These are phyloP conservation scores for Catostomus latipinnis DNA, from an alignment of 2,797 vertebrate species.

Conservation along the genomic window DNA sequence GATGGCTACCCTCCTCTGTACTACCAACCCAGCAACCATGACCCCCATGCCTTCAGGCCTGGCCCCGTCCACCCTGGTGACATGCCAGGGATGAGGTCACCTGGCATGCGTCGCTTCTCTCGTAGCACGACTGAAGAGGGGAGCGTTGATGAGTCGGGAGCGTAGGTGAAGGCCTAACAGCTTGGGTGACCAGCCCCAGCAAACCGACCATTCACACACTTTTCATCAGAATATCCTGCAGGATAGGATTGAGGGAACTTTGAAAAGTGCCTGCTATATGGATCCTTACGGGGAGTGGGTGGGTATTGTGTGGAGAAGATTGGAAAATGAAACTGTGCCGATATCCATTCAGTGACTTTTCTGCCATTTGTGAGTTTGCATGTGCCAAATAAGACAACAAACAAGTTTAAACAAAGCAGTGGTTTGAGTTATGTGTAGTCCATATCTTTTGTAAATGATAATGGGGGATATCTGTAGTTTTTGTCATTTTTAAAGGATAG, in stretches of 20 bases:
- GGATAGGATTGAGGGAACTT: conserved; percentile 63
- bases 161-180: conserved; percentile 60
- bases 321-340: conserved; percentile 54
- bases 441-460: conserved; percentile 61
- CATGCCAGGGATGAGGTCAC: conserved; percentile 82
- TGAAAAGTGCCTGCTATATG: conserved; percentile 84
- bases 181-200: conserved; percentile 17
- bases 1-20: conserved; percentile 79
- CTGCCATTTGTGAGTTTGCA: conserved; percentile 69
- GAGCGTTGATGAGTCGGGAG: conserved; percentile 38
- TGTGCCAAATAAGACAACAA: conserved; percentile 67
- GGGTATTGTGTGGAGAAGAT: conserved; percentile 30
- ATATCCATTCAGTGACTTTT: conserved; percentile 53
- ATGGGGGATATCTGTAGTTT: conserved; percentile 67
- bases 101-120: conserved; percentile 73
- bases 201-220: conserved; percentile 17
- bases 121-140: conserved; percentile 66
- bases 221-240: conserved; percentile 59
- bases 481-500: conserved; percentile 40
- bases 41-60: conserved; percentile 72
- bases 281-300: conserved; percentile 57
- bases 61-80: conserved; percentile 82
- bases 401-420: conserved; percentile 60
- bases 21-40: conserved; percentile 80
- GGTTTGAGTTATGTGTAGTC: conserved; percentile 59